Base-by-base conservation (phyloP, 2,888 invertebrate genomes). In the Trypoxylon attenuatum region DNA sequence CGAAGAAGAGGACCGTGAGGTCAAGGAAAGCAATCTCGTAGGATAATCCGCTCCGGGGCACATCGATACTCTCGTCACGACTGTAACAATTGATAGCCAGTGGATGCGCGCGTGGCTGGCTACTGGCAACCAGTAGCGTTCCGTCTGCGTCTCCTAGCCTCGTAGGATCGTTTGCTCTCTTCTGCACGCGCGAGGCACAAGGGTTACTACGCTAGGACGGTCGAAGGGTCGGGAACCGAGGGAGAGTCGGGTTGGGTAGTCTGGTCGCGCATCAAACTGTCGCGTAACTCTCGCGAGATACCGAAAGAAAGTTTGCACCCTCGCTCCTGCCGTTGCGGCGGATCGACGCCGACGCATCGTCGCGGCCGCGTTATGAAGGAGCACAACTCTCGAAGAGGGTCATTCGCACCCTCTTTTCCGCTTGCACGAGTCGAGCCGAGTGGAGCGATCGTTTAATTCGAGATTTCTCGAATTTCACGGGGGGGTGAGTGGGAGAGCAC, bases 61-160 rank as follows among this genome's bases (percentile, higher is more conserved):
- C 51, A 54, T 70, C 60, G 69, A 63, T 63, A 54, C 68, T 69
- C 69, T 29, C 56, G 67, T 68, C 62, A 59, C 69, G 62, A 62
- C 55, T 51, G 69, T 50, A 51, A 43, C 58, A 50, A 61, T 56
- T 22, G 53, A n/a, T n/a, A n/a, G n/a, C n/a, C n/a, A n/a, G n/a
- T n/a, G n/a, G n/a, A n/a, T n/a, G n/a, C n/a, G n/a, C n/a, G n/a
- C n/a, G n/a, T n/a, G n/a, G n/a, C 41, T 15, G 33, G 46, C 43
- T 54, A 22, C 50, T 13, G 13, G 33, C 33, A 33, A n/a, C n/a
- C n/a, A n/a, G n/a, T n/a, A n/a, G n/a, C n/a, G n/a, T n/a, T n/a
- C n/a, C n/a, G n/a, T n/a, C n/a, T n/a, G n/a, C n/a, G n/a, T n/a
- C n/a, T n/a, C n/a, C n/a, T n/a, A n/a, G n/a, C n/a, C n/a, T n/a